Evolutionary conservation across 2,888 invertebrate species (phyloP).

Genomic region (Eupithecia abbreviata): DNA sequence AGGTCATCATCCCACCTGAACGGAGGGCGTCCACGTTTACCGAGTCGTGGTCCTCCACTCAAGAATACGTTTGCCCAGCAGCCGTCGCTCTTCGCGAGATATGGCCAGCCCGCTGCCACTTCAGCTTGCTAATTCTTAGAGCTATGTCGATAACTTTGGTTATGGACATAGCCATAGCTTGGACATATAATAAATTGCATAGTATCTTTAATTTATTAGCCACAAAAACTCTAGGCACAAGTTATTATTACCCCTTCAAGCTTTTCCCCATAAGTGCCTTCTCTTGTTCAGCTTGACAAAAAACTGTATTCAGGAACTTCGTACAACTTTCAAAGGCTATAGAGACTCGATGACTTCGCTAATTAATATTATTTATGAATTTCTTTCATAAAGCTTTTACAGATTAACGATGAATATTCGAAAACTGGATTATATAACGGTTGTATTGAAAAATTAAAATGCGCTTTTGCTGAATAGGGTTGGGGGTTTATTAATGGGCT

Average conservation of each 20-base stretch:
- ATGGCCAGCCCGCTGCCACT: too few species aligned
- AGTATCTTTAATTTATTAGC: too few species aligned
- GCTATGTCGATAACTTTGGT: too few species aligned
- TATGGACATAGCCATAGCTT: too few species aligned
- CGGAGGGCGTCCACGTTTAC: too few species aligned
- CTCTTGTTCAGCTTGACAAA: constrained; percentile 52
- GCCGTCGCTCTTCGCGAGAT: too few species aligned
- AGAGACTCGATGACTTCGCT: constrained; percentile 40
- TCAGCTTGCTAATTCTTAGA: too few species aligned
- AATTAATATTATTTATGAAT: constrained; percentile 54
- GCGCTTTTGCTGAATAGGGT: constrained; percentile 12
- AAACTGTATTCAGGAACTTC: constrained; percentile 49
- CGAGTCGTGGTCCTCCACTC: too few species aligned
- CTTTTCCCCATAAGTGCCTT: constrained; percentile 54
- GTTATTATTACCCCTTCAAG: constrained; percentile 3
- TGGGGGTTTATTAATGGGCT: not conserved
- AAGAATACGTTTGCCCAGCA: too few species aligned
- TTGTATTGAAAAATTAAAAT: constrained; percentile 10
- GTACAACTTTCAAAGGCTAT: constrained; percentile 41
- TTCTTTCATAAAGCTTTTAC: constrained; percentile 41
- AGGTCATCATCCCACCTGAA: too few species aligned
- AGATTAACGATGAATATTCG: constrained; percentile 24
- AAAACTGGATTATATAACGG: constrained; percentile 8
- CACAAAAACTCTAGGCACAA: too few species aligned
- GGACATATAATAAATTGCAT: too few species aligned